Evolutionary conservation across 2,888 invertebrate genomes (phyloP).

Genomic region (Metalampra italica): DNA sequence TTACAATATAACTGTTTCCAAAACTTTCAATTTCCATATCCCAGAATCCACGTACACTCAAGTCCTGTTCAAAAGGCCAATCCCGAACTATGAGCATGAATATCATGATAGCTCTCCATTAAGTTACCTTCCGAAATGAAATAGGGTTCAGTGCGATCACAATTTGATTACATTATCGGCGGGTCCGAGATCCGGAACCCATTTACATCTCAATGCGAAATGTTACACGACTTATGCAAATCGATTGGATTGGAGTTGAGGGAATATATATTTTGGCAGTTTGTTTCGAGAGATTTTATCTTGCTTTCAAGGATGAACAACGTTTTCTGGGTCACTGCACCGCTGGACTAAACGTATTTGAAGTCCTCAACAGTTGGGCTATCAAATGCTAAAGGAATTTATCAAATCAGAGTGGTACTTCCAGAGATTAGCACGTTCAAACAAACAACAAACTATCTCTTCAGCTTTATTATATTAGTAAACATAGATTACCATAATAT

Average conservation of each 20-base stretch:
- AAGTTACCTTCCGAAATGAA: neutral
- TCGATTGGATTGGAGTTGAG: neutral
- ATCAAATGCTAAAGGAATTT: too few species aligned
- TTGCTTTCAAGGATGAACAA: too few species aligned
- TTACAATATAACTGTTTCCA: too few species aligned
- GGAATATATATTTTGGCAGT: neutral
- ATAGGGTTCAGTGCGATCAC: neutral
- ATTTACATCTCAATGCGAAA: slow-evolving; percentile 7
- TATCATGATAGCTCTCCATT: neutral
- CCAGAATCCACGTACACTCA: neutral
- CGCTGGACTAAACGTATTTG: too few species aligned
- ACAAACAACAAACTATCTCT: too few species aligned
- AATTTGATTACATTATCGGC: slow-evolving; percentile 6
- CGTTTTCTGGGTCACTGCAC: too few species aligned
- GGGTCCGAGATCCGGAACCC: slow-evolving; percentile 1
- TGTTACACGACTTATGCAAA: slow-evolving; percentile 1
- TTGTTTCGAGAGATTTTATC: neutral
- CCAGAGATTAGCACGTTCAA: too few species aligned
- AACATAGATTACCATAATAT: too few species aligned
- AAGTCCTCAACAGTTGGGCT: too few species aligned
- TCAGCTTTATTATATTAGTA: too few species aligned
- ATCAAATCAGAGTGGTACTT: too few species aligned
- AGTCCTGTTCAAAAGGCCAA: neutral
- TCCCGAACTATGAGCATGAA: neutral
- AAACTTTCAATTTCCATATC: neutral